A percentile compares a stretch with the other conserved stretches of the same genome.
Conservation (phyloP, 2,888 invertebrate genomes). For the Boloria euphrosyne region DNA sequence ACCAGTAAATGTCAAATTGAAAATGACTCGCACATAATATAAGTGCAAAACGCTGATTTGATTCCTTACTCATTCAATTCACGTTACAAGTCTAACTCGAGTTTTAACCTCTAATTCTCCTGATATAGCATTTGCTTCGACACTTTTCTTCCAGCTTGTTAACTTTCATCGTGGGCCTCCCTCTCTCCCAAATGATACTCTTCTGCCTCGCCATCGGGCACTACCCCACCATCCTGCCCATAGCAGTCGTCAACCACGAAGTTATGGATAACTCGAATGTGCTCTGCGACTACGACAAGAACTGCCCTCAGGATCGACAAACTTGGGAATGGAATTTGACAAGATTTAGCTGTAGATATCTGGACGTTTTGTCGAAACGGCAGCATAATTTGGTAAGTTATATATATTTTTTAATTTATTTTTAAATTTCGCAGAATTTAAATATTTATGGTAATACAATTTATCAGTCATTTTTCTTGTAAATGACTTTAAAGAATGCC, state of each 20-base stretch:
- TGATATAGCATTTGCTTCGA: neutral
- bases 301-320: conserved; percentile 76
- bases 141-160: conserved; percentile 83
- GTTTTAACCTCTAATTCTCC: no score
- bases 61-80: no score
- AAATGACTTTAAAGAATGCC: neutral
- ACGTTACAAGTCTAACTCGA: no score
- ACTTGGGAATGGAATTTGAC: conserved; percentile 80
- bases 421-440: no score
- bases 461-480: no score
- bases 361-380: conserved; percentile 86
- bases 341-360: conserved; percentile 89
- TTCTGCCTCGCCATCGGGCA: conserved; percentile 96
- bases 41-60: no score
- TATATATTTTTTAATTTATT: no score
- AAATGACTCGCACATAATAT: no score
- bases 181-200: conserved; percentile 91
- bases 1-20: no score
- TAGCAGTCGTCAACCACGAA: conserved; percentile 93
- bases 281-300: conserved; percentile 73
- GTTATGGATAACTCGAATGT: conserved; percentile 73
- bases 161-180: conserved; percentile 92
- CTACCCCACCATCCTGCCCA: conserved; percentile 88
- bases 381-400: conserved; percentile 85
- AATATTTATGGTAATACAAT: no score